These are phyloP conservation scores for Aradophagus sp. DNA, from an alignment of 1,140 invertebrate genomes.

Conservation along the genomic window DNA sequence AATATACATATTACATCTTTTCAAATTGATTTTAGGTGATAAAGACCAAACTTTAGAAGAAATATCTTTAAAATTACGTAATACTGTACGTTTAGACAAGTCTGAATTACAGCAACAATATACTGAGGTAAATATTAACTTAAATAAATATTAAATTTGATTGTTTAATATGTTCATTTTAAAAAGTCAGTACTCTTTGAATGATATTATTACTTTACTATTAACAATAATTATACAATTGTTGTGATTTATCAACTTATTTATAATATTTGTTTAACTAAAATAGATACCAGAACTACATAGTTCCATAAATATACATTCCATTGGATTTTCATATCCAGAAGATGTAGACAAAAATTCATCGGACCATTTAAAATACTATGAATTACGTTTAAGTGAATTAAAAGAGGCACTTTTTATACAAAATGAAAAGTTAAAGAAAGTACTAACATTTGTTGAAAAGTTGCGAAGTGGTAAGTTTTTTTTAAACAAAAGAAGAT, in stretches of 20 bases:
- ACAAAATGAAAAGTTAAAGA: conserved; percentile 80
- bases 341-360: conserved; percentile 79
- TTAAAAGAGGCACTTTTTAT: conserved; percentile 78
- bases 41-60: conserved; percentile 83
- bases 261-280: no score
- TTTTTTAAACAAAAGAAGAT: neutral
- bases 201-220: no score
- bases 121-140: conserved; percentile 70
- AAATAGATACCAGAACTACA: no score
- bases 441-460: conserved; percentile 68
- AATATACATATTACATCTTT: neutral
- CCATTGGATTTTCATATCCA: conserved; percentile 80
- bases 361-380: conserved; percentile 79
- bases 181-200: no score
- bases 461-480: conserved; percentile 67
- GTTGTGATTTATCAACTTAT: no score
- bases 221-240: no score
- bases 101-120: conserved; percentile 80
- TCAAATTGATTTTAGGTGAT: conserved; percentile 70
- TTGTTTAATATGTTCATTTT: no score
- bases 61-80: conserved; percentile 83
- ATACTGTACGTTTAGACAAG: conserved; percentile 80
- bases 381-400: conserved; percentile 79
- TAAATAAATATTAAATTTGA: no score
- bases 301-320: conserved; percentile 77